Base-by-base conservation (phyloP, 2,113 vertebrate species). In the Brachirus orientalis region DNA sequence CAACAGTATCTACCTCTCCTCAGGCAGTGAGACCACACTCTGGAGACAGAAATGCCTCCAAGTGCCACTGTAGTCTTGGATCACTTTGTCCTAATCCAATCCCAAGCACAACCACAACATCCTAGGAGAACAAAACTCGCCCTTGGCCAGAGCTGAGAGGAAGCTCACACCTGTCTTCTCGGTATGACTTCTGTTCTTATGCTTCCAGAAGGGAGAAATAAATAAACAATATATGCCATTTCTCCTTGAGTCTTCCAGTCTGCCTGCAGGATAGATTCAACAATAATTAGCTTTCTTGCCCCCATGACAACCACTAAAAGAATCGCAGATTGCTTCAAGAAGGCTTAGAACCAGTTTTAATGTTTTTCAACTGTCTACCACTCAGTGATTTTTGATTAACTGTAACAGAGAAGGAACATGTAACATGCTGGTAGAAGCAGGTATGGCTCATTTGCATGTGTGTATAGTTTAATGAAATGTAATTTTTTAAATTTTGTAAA, bases 1-100 rank as follows among this genome's bases (percentile, higher is more conserved):
- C 83, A 80, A 65, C 77, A 71, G 77, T 86, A 84, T 86, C 79
- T 82, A 75, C 64, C 72, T 72, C 66, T 89, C 84, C 86, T 81
- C 83, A 81, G 85, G 85, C 88, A 77, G 69, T 38, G 50, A 62
- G 72, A 82, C 78, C 80, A 80, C 72, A 81, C 85, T 90, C 82
- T 77, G 51, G 83, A 86, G 89, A 84, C 72, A 78, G 70, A 72
- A 68, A 84, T 83, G 75, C 77, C 72, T 83, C 58, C 14, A 61
- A 82, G 83, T 57, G 65, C 59, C 28, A 51, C 75, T 81, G 77
- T 71, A 77, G 64, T 80, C 72, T 80, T 79, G 80, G 75, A 87
- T 81, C 84, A 81, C 57, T 36, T 82, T 72, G 67, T 76, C 61
- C 64, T 86, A 84, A 91, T 90, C 88, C 85, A 72, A 86, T 86